A percentile compares a stretch with the other conserved stretches of the same genome.
phyloP scores from a whole-genome alignment of 2,888 invertebrate genomes.

The Sabatieria punctata region DNA sequence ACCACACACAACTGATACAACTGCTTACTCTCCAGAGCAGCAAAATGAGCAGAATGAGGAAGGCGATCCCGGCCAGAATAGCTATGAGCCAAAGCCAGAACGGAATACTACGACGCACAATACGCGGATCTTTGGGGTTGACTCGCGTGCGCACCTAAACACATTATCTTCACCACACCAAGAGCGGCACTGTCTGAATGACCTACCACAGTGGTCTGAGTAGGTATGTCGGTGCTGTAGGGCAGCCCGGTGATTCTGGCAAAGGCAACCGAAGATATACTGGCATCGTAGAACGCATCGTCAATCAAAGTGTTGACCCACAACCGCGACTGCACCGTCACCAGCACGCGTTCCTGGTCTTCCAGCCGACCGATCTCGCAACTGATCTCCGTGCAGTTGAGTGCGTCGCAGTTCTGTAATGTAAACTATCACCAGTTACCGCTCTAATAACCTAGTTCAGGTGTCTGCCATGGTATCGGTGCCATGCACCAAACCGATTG shows the following conservation, averaged over 20 bases:
- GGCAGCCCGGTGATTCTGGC: slow-evolving; percentile 22
- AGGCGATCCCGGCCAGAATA: slow-evolving; percentile 19
- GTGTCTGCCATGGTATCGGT: too few species aligned
- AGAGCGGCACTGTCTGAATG: too few species aligned
- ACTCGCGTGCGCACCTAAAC: slow-evolving; percentile 15
- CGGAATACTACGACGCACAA: slow-evolving; percentile 17
- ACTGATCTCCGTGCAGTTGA: slow-evolving; percentile 55
- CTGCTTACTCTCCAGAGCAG: slow-evolving; percentile 21
- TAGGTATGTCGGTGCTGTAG: too few species aligned
- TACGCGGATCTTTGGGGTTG: slow-evolving; percentile 21
- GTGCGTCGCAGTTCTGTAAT: slow-evolving; percentile 43
- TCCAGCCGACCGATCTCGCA: slow-evolving; percentile 56
- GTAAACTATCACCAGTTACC: too few species aligned
- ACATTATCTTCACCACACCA: not conserved
- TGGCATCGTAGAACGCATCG: slow-evolving; percentile 29
- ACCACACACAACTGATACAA: too few species aligned
- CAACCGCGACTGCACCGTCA: slow-evolving; percentile 52
- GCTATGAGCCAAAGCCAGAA: slow-evolving; percentile 26
- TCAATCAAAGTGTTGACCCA: slow-evolving; percentile 64
- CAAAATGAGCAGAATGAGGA: slow-evolving; percentile 23
- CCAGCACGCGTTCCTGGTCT: slow-evolving; percentile 55
- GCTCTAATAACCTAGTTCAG: too few species aligned
- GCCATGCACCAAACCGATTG: too few species aligned
- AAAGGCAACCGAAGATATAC: slow-evolving; percentile 25
- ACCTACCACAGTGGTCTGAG: too few species aligned